phyloP scores from a whole-genome alignment of 1,140 invertebrate genomes.

The Aphelinus certus region DNA sequence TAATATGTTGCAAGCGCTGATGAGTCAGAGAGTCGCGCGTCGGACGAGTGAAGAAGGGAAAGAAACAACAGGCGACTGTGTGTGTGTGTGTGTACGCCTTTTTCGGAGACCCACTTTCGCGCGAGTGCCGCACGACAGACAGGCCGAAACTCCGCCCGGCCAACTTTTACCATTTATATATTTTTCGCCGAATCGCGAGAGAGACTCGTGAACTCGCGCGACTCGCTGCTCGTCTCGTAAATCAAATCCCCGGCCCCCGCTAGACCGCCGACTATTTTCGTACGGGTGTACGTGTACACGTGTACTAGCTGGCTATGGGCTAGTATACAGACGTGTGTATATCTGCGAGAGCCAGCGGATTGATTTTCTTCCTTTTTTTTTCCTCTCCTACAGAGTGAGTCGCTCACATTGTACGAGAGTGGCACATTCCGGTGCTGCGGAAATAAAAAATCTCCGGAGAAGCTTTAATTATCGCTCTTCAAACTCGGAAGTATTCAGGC shows the following conservation, averaged over 20 bases:
- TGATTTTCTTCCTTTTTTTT: conserved; percentile 4
- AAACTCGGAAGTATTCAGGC: no score
- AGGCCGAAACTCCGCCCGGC: not conserved
- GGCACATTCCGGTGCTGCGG: no score
- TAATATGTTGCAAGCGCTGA: no score
- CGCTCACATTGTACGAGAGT: no score
- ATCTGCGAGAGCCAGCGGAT: conserved; percentile 13
- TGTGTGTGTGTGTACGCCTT: conserved; percentile 13
- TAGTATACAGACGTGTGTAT: not conserved
- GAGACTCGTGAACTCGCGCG: no score
- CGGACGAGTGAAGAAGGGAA: no score
- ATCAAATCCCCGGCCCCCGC: not conserved
- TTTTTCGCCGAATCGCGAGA: not conserved
- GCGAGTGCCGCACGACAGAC: not conserved
- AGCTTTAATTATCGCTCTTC: no score
- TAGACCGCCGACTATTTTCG: not conserved
- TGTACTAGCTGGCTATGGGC: not conserved
- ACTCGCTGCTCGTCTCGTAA: not conserved
- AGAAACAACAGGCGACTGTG: not conserved
- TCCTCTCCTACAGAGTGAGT: not conserved
- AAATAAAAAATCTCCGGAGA: no score
- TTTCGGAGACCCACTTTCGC: conserved; percentile 23
- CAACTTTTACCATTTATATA: conserved; percentile 2
- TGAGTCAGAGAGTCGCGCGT: no score
- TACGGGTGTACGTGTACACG: not conserved